Evolutionary conservation across 2,113 vertebrate genomes (phyloP), one percentile per base, ranked within the genome.

Genomic region (Indicator indicator): DNA sequence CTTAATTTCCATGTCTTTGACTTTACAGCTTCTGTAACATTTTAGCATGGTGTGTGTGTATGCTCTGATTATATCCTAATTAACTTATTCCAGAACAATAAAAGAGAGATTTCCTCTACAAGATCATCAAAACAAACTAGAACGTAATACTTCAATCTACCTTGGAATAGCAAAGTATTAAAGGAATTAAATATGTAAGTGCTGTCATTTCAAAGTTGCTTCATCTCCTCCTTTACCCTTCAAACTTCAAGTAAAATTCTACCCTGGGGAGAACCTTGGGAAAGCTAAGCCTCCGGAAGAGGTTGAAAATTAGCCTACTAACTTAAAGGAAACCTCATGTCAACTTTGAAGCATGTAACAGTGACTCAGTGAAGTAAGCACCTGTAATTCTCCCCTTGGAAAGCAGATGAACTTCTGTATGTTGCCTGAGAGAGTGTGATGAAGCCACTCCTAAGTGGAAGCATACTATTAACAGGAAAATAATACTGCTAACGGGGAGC

Each of bases 81-180:
- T 86, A 90, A 84, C 36, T 75, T 72, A 30, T 9, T 72, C 62
- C 3, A 1, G 79, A 84, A 64, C 18, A 90, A 62, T 58, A 42
- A 65, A 84, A 89, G 50, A 60, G 67, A 65, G 9, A 60, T 70
- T 82, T 92, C 52, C 21, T 85, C 33, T 40, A 54, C 26, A 32
- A 80, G 81, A 46, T 72, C 36, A 91, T 72, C 74, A 87, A 84
- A 92, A 72, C 55, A 76, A 89, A 76, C 48, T 14, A 10, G 42
- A 73, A n/a, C 85, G 94, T 85, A 87, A 77, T 74, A 73, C 74
- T 94, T 91, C 75, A 80, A 85, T 76, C 82, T 71, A 82, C 44
- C 23, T 89, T 44, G 56, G 64, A 82, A 72, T 16, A 48, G 50
- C 48, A 86, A 67, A 40, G 6, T 33, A 32, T 79, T 48, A 77